Evolutionary conservation across 2,113 vertebrate species (phyloP).

Genomic region (Circaetus gallicus): DNA sequence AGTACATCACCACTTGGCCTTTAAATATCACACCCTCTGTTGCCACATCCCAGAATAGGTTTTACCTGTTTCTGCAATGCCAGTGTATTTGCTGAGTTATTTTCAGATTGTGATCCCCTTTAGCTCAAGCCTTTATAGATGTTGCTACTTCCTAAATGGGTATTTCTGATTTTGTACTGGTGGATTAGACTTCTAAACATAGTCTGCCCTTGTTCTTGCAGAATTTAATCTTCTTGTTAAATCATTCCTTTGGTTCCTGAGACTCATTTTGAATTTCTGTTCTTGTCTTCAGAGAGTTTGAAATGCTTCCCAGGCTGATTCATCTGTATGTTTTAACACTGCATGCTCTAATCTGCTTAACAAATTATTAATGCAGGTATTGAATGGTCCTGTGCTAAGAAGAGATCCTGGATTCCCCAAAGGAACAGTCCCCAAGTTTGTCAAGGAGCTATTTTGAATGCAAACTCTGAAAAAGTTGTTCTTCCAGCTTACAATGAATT

Average conservation of each 20-base stretch:
- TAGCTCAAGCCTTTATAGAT: not conserved
- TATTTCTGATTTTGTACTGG: not conserved
- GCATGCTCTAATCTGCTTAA: not conserved
- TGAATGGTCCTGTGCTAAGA: not conserved
- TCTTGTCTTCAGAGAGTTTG: not conserved
- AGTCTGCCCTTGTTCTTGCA: not conserved
- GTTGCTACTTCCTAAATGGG: not conserved
- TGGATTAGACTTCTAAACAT: not conserved
- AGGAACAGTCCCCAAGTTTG: not conserved
- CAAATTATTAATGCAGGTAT: not conserved
- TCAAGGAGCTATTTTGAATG: not conserved
- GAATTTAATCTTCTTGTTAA: not conserved
- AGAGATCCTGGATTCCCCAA: not conserved
- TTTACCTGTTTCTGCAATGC: not conserved
- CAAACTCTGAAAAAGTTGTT: not conserved
- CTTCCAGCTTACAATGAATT: not conserved
- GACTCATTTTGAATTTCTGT: not conserved
- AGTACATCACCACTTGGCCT: not conserved
- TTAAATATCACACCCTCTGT: not conserved
- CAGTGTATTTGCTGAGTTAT: no score
- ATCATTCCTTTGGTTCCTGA: not conserved
- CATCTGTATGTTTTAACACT: not conserved
- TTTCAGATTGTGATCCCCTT: not conserved
- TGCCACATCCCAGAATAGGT: not conserved
- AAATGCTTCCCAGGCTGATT: not conserved